Base-by-base conservation (phyloP, 2,113 vertebrate genomes). In the Oxygymnocypris stewartii region DNA sequence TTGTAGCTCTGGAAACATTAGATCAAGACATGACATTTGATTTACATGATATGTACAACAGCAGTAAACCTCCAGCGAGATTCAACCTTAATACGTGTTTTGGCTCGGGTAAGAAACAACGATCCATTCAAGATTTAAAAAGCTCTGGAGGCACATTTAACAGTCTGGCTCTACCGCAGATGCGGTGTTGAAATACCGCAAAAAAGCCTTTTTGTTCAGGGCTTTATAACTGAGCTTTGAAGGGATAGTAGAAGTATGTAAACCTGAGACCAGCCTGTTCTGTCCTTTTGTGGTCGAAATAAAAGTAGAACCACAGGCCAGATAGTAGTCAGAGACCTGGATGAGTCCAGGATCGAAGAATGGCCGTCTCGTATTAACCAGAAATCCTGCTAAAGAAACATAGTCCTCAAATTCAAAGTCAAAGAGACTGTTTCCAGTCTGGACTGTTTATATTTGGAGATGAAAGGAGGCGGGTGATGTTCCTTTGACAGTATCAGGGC, bases 1-100 rank as follows among this genome's bases (percentile, higher is more conserved):
- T 95, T 95, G 88, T 99, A 99, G 92, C 96, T 99, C 98, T 99
- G 83, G 2, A 49, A 49, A 87, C 79, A 86, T 59, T 3, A 59
- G 67, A 84, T 71, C 59, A 87, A 76, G 4, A 88, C 67, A 49
- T 13, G 25, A 77, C 51, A 47, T 10, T 71, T 35, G 37, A 35
- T 57, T 2, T 28, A 84, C 49, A n/a, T n/a, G n/a, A 3, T 51
- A 71, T 69, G 40, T 47, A 82, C 63, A 69, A 47, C 28, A 65
- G 35, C 37, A 44, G 44, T 6, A 16, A 44, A 49, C 49, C 74
- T 69, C 9, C 63, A 11, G 23, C 3, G 6, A 44, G 44, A 31
- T 25, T 78, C 37, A 73, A 20, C 18, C 49, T 54, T 54, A 20
- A 35, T 6, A 79, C 40, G 11, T 7, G 57, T 65, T 65, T 47